Base-by-base conservation (phyloP, 1,140 invertebrate genomes). In the Muscidifurax raptorellus region DNA sequence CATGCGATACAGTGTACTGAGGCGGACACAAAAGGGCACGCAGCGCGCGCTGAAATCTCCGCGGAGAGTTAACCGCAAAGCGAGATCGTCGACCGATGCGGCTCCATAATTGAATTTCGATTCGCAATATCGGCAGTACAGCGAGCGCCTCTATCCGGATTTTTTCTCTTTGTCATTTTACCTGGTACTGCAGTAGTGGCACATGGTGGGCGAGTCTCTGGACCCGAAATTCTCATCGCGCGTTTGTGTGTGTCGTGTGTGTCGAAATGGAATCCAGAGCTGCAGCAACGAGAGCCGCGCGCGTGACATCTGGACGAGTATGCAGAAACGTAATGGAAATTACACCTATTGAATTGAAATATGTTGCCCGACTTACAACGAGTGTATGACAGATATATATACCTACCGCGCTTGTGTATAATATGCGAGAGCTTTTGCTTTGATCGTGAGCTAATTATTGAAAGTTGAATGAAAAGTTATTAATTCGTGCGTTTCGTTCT, bases 31-130 rank as follows among this genome's bases (percentile, higher is more conserved):
- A 59, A 59, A 59, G 52, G 52, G n/a, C 52, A 22, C 15, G 18
- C 15, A 5, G 52, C 22, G 52, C 15, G 52, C 15, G 52, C 66
- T 30, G 66, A 69, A 69, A 69, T 69, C 25, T 69, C 66, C 66
- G 66, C 10, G 25, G 25, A 69, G 28, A 69, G 66, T 69, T 30
- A 69, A 69, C 28, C 66, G 66, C 66, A 69, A 59, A 59, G 66
- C 66, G 66, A 69, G 66, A 69, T 69, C 66, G 66, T 15, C 44
- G n/a, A n/a, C 27, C 44, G 30, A 22, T 59, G 27, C n/a, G 30
- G 44, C 40, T 30, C 71, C 44, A 32, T 82, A 32, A 76, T 47
- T 47, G 71, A 59, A 59, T 76, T 75, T 80, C 30, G 66, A 75
- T 47, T 75, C 40, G 32, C 74, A 75, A 75, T 75, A 75, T 75